These are phyloP conservation scores for Bruchidius siliquastri DNA, from an alignment of 2,888 invertebrate genomes.

Conservation along the genomic window DNA sequence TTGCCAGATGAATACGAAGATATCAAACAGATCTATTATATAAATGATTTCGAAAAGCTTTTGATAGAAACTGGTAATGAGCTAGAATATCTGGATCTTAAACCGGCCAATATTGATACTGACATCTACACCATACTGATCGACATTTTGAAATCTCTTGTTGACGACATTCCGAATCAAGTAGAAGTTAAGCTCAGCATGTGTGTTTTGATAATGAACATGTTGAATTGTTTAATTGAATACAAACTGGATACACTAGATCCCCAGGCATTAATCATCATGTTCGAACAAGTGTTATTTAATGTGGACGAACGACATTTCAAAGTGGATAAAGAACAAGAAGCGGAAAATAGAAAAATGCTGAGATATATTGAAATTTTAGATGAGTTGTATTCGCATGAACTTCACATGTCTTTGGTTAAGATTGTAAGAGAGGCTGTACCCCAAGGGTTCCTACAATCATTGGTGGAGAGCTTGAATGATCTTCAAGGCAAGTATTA, in stretches of 20 bases:
- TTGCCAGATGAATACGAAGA: slow-evolving; percentile 19
- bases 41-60: background rate
- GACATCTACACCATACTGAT: slow-evolving; percentile 12
- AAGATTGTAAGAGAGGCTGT: slow-evolving; percentile 22
- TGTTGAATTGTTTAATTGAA: slow-evolving; percentile 18
- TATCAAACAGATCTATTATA: slow-evolving; percentile 32
- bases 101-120: slow-evolving; percentile 10
- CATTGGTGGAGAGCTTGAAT: slow-evolving; percentile 21
- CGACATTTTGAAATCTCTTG: slow-evolving; percentile 16
- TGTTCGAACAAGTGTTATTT: slow-evolving; percentile 13
- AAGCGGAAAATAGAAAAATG: slow-evolving; percentile 14
- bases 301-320: slow-evolving; percentile 6
- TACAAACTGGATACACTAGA: slow-evolving; percentile 8
- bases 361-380: slow-evolving; percentile 18
- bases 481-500: slow-evolving; percentile 19
- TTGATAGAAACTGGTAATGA: background rate
- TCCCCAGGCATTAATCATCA: background rate
- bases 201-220: slow-evolving; percentile 21
- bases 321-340: background rate
- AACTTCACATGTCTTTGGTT: slow-evolving; percentile 15
- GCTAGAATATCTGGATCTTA: background rate
- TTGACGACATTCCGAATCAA: slow-evolving; percentile 9
- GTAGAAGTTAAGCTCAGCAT: slow-evolving; percentile 18
- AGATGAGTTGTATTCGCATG: slow-evolving; percentile 20
- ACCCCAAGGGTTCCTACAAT: slow-evolving; percentile 24